Base-by-base conservation (phyloP, 2,888 invertebrate genomes). In the Campaea margaritaria region DNA sequence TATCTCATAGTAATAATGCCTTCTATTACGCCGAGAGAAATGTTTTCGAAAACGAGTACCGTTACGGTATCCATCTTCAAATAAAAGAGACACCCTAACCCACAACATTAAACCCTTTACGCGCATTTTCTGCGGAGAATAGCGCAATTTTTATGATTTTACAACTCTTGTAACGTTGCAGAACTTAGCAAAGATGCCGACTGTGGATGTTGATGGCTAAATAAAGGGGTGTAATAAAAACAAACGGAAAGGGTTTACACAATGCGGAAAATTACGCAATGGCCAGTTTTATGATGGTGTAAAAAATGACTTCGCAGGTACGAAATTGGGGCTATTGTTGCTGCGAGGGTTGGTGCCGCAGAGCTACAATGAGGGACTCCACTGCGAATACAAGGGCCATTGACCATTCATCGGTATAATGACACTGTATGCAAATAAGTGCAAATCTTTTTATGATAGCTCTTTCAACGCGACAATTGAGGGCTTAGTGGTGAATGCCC, bases 221-320 rank as follows among this genome's bases (percentile, higher is more conserved):
- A 85, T 85, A 87, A 89, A 86, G 78, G 87, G 82, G 80, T 84
- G 82, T 71, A 84, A 86, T 89, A 89, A 90, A 91, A 88, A 89
- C 89, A 89, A 89, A 89, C 87, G 89, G 87, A 92, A 92, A 91
- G 92, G 91, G 91, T 92, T 91, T 85, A 81, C 75, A 89, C 86
- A 91, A 91, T 88, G 89, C 89, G 80, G 89, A 90, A 91, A 89
- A 88, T 91, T 92, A 90, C 87, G 92, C 92, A 91, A 91, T 85
- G 75, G 73, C 80, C 66, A 80, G 81, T 86, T 91, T 90, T 89
- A 90, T 73, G 85, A 80, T 64, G 64, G 78, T 46, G 55, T 84
- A 87, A 89, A 90, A 88, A 75, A 72, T 64, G 68, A 86, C 86
- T 87, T 87, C 69, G 85, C 91, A 91, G 91, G 91, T 91, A 92